Conservation (phyloP, 2,113 vertebrate species). For the Meriones unguiculatus region DNA sequence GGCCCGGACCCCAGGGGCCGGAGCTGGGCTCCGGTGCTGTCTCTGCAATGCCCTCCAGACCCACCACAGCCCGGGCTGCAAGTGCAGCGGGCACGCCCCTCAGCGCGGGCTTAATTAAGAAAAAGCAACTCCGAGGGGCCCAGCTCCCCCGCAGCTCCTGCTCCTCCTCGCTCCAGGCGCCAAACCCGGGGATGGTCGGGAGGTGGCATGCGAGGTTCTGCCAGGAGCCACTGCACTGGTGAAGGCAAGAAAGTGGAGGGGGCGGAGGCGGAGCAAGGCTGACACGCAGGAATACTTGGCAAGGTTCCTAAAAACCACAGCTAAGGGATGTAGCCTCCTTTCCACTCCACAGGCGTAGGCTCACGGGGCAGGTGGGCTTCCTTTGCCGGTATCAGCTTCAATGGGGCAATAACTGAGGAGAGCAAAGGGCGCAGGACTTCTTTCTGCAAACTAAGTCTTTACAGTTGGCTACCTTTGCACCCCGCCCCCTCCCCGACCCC, state of each 20-base stretch:
- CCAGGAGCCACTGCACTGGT: not conserved
- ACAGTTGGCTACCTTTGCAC: not conserved
- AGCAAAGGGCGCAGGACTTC: not conserved
- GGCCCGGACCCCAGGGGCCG: not conserved
- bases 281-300: not conserved
- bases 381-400: too few species aligned
- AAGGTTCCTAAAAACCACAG: not conserved
- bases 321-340: not conserved
- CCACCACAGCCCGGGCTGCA: not conserved
- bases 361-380: not conserved
- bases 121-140: not conserved
- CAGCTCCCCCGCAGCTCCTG: not conserved
- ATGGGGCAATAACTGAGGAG: not conserved
- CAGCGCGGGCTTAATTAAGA: not conserved
- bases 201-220: conserved; percentile 79
- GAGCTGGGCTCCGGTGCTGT: not conserved
- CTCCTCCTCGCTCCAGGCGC: not conserved
- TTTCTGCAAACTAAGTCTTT: not conserved
- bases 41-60: not conserved
- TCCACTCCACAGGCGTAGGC: not conserved
- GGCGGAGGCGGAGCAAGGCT: conserved; percentile 30
- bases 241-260: not conserved
- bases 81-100: not conserved
- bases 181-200: conserved; percentile 67
- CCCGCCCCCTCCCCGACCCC: rapidly evolving